Evolutionary conservation across 2,888 invertebrate genomes (phyloP), one percentile per base, ranked within the genome.

Genomic region (Lymantria monacha): DNA sequence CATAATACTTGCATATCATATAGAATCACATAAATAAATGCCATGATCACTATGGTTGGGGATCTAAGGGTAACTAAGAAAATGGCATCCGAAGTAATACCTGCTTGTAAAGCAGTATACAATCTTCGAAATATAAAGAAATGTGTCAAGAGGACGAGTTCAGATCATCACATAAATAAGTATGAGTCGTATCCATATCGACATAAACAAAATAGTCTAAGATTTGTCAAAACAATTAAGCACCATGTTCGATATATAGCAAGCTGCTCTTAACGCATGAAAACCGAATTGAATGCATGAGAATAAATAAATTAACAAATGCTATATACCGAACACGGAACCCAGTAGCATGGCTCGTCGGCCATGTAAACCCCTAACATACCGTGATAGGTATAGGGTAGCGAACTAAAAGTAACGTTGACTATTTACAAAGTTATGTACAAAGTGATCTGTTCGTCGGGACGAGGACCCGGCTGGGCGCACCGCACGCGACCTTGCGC

Each of bases 21-120:
- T 75, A 85, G 79, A 84, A 89, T 87, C 87, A 88, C 87, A 87
- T 83, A 84, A 87, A 87, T 89, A 90, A 90, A 90, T 90, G 90
- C 90, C 89, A 86, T 80, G 87, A 85, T 86, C 82, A 83, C 81
- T 87, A 87, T 84, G 86, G 85, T 85, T 85, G 78, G 74, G 81
- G 81, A 86, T 83, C 87, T 88, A 87, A 74, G 74, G 89, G 89
- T 90, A 90, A 90, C 87, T 89, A 84, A 87, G 87, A 83, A 82
- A 87, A 89, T 89, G 90, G 89, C 90, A 88, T 87, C 80, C 75
- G 79, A 86, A 83, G 78, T 82, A 81, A 80, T 76, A 33, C 71
- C 72, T 72, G 69, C 74, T 69, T 58, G 70, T 63, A 55, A 59
- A 66, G 64, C 70, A 59, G 69, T 66, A 63, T 55, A 66, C 61